phyloP scores from a whole-genome alignment of 2,113 vertebrate genomes.

The Odocoileus hemionus region DNA sequence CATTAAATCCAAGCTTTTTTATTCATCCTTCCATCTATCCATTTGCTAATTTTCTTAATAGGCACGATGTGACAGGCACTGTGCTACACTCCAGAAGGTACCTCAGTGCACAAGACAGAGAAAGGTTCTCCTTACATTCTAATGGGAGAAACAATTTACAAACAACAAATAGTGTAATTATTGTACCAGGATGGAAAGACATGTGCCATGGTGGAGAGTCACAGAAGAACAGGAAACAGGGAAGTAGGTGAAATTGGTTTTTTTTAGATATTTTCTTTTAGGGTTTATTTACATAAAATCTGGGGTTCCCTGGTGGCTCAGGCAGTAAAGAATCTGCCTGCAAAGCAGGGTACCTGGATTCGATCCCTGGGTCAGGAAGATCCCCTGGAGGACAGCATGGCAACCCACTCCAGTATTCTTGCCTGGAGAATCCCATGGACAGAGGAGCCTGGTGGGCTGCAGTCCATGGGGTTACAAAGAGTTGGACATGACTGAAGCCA shows the following conservation, averaged over 20 bases:
- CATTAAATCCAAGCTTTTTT: slow-evolving; percentile 63
- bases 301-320: neutral
- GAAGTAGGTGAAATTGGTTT: neutral
- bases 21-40: neutral
- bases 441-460: neutral
- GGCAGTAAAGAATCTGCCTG: neutral
- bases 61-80: neutral
- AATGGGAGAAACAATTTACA: neutral
- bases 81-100: neutral
- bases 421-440: neutral
- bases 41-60: neutral
- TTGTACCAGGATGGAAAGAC: neutral
- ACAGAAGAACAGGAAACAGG: neutral
- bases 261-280: neutral
- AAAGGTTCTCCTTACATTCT: neutral
- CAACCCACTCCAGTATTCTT: neutral
- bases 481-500: neutral
- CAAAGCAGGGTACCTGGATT: neutral
- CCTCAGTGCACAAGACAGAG: neutral
- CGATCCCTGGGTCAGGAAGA: neutral
- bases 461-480: neutral
- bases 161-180: neutral
- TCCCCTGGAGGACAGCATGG: neutral
- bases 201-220: accelerated
- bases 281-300: neutral